Evolutionary conservation across 2,113 vertebrate species (phyloP).

Genomic region (Apeltes quadracus): DNA sequence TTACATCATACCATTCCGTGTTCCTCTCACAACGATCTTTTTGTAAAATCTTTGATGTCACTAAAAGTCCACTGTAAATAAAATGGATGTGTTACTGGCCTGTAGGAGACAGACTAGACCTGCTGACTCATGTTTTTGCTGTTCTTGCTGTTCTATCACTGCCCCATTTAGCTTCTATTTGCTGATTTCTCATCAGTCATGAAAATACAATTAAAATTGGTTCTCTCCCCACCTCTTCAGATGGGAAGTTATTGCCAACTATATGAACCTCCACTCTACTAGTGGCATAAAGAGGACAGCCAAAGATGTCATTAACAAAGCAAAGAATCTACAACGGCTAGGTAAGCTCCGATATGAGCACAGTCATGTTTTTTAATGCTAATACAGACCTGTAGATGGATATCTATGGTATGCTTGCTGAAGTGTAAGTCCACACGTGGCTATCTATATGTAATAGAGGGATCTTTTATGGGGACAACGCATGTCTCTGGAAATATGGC

Average conservation of each 20-base stretch:
- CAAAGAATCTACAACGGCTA: constrained; percentile 96
- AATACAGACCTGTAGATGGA: background rate
- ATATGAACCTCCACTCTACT: constrained; percentile 96
- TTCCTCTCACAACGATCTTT: too few relatives aligned
- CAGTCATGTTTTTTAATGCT: background rate
- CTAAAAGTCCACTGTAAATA: background rate
- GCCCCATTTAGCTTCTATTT: background rate
- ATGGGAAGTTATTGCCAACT: constrained; percentile 99
- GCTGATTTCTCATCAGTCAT: background rate
- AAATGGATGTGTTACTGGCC: background rate
- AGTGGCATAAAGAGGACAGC: constrained; percentile 91
- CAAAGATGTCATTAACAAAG: constrained; percentile 98
- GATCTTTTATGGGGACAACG: too few relatives aligned
- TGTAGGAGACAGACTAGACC: background rate
- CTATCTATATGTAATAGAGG: too few relatives aligned
- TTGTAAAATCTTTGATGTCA: too few relatives aligned
- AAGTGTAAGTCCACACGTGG: too few relatives aligned
- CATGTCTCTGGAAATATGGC: too few relatives aligned
- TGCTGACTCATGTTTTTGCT: too few relatives aligned
- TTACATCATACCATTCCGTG: too few relatives aligned
- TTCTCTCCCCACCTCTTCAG: constrained; percentile 68
- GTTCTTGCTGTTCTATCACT: too few relatives aligned
- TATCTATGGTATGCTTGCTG: too few relatives aligned
- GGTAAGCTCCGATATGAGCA: constrained; percentile 77
- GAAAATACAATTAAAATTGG: background rate